These are phyloP conservation scores for Anguilla rostrata DNA, from an alignment of 2,113 vertebrate species.

Conservation along the genomic window DNA sequence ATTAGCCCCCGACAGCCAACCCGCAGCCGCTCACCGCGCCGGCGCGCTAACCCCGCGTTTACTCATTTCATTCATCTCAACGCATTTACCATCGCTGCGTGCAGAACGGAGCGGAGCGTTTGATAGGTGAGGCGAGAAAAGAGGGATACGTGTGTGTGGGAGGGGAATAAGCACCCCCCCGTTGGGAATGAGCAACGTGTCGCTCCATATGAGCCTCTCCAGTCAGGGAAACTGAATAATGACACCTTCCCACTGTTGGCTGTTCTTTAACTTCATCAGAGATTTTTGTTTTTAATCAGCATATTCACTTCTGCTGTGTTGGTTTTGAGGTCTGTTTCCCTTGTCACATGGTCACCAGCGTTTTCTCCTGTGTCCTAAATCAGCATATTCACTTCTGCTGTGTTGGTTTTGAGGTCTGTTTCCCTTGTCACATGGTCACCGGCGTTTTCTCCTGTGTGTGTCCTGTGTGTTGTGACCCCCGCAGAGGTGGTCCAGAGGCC, in stretches of 20 bases:
- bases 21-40: background rate
- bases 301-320: too few species aligned
- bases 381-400: too few species aligned
- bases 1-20: background rate
- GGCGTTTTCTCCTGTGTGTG: too few species aligned
- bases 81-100: background rate
- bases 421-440: too few species aligned
- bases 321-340: too few species aligned
- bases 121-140: background rate
- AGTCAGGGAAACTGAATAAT: background rate
- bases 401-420: too few species aligned
- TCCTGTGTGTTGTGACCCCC: conserved; percentile 35
- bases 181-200: background rate
- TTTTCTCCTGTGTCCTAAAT: too few species aligned
- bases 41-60: background rate
- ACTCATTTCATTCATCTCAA: background rate
- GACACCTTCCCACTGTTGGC: background rate
- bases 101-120: too few species aligned
- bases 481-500: conserved; percentile 81
- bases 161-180: background rate
- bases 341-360: too few species aligned
- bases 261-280: background rate
- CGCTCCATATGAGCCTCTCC: background rate
- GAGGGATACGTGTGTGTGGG: background rate
- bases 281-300: too few species aligned